Evolutionary conservation across 1,140 invertebrate genomes (phyloP), one percentile per base, ranked within the genome.

Genomic region (Papilio polyxenes): DNA sequence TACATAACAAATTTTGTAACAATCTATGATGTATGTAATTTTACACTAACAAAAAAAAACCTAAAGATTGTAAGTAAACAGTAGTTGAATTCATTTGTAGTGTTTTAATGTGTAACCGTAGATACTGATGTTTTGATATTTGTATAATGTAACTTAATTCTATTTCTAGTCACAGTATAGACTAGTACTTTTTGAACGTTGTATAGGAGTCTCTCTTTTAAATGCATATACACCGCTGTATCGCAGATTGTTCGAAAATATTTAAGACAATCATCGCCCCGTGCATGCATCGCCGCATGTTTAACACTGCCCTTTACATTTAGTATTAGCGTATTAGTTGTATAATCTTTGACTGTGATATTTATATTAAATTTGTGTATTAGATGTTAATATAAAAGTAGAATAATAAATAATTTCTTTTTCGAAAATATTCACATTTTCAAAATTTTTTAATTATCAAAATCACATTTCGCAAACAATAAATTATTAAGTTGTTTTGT

Each of bases 291-390:
- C 23, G 23, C 23, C 23, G 23, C 23, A 31, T 85, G 85, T 88
- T 88, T 91, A 90, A 89, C 90, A 93, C 92, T 94, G 92, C 92
- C 92, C 93, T 94, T 89, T 90, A 89, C 85, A 86, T 87, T 87
- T 91, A 92, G 89, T 87, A 84, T 88, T 91, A 89, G 86, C 81
- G 86, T 83, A 88, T 91, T 93, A 93, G 92, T 92, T 92, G 85
- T 92, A 85, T 92, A 91, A 93, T 92, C 89, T 92, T 92, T 92
- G 92, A 94, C 92, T 94, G 92, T 94, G 92, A 94, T 94, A 94
- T 92, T 94, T 93, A 93, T 94, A 91, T 92, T 91, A 92, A 91
- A 94, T 90, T 92, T 86, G 89, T 92, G 91, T 91, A 91, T 91
- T 92, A 92, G 91, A 88, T 89, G 83, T 92, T 87, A 92, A 89